A percentile compares a stretch with the other conserved stretches of the same genome.
Conservation (phyloP, 1,140 invertebrate species). For the Colletes gigas region DNA sequence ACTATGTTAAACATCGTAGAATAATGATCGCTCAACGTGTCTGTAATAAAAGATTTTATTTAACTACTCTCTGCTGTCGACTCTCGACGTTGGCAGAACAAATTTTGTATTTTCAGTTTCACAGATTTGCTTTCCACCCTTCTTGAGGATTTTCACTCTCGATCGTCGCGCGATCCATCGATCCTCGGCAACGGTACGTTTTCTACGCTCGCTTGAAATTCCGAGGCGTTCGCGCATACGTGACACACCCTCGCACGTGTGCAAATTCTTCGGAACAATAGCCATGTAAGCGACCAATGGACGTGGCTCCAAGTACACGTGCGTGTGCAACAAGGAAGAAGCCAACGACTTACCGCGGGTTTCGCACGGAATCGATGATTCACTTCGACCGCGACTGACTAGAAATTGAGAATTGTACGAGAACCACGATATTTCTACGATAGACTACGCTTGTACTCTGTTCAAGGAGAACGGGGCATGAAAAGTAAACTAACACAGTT, state of each 20-base stretch:
- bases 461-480: too few relatives aligned
- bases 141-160: conserved; percentile 31
- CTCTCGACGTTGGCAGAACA: too few relatives aligned
- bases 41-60: conserved; percentile 52
- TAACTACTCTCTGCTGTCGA: conserved; percentile 3
- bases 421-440: too few relatives aligned
- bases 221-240: conserved; percentile 54
- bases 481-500: too few relatives aligned
- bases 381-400: not conserved
- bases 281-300: not conserved
- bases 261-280: conserved; percentile 61
- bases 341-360: conserved; percentile 6
- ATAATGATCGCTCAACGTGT: conserved; percentile 5
- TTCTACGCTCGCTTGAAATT: conserved; percentile 55
- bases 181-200: conserved; percentile 16
- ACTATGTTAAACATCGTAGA: not conserved
- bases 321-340: conserved; percentile 24
- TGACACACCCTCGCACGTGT: conserved; percentile 65
- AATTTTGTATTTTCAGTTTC: too few relatives aligned
- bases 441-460: too few relatives aligned
- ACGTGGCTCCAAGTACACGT: conserved; percentile 16
- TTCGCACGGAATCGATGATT: conserved; percentile 36
- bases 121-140: too few relatives aligned
- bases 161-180: conserved; percentile 4
- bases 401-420: too few relatives aligned